Evolutionary conservation across 2,113 vertebrate species (phyloP), one percentile per base, ranked within the genome.

Genomic region (Chlorodrepanis virens): DNA sequence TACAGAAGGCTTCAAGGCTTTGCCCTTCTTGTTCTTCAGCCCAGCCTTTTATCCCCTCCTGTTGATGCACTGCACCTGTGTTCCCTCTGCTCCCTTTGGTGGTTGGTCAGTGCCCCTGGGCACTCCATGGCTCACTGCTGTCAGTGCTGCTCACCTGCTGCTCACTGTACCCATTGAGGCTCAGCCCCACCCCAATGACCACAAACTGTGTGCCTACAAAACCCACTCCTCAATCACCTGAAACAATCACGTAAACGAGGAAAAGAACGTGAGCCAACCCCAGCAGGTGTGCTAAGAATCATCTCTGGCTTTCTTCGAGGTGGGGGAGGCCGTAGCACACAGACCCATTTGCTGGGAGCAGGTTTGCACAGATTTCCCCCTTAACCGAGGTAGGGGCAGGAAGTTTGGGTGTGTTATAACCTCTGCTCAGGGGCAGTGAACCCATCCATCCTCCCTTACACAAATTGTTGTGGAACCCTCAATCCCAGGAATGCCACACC

Each of bases 1-100:
- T 7, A 7, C 54, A n/a, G 54, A 57, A 57, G 21, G 21, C 33
- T n/a, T 0, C 33, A 57, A 57, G 9, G 0, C 0, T 3, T 21
- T 23, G 33, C 54, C 33, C 33, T 15, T 7, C 54, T n/a, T n/a
- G 13, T 21, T 57, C 54, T 57, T n/a, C 5, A 23, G 9, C 54
- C 21, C 54, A 57, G 5, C 13, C 33, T 57, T n/a, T 57, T n/a
- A 10, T n/a, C 33, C 54, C 54, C 33, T n/a, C 31, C 12, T 33
- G 53, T 33, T 33, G 7, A 21, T 54, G 53, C 53, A 2, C 1
- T 54, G 53, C 53, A 1, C 53, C 53, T 54, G 53, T 33, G 53
- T 33, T 31, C 29, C 53, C 53, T 54, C 53, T 54, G 53, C 1
- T 33, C 54, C 54, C 54, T 56, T 33, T 56, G 31, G 54, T 35